Conservation (phyloP, 2,888 invertebrate species). For the Drosophila testacea region DNA sequence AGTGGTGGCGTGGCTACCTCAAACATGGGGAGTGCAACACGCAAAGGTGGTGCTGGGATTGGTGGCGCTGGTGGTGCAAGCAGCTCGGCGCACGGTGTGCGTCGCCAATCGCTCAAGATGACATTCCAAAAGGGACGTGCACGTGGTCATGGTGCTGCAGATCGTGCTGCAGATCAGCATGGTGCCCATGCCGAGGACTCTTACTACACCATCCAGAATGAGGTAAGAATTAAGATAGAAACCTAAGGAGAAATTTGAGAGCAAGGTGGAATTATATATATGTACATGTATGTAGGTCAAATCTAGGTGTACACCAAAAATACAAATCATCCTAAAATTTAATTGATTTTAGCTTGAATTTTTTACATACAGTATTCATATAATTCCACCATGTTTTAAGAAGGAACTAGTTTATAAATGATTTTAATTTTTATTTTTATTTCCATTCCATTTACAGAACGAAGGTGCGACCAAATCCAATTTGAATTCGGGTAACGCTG, state of each 20-base stretch:
- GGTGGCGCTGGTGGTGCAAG: conserved; percentile 1
- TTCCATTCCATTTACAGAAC: conserved; percentile 84
- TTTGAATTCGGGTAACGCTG: conserved; percentile 57
- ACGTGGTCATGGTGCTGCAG: conserved; percentile 85
- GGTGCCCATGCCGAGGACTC: conserved; percentile 83
- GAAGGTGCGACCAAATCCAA: conserved; percentile 85
- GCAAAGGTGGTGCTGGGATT: conserved; percentile 55
- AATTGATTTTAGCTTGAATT: too few species aligned
- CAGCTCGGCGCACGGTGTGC: conserved; percentile 66
- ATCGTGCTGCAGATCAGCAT: conserved; percentile 81
- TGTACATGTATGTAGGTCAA: neutral
- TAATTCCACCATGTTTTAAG: too few species aligned
- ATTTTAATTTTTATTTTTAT: neutral
- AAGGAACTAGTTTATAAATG: too few species aligned
- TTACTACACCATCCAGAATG: conserved; percentile 91
- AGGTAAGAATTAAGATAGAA: conserved; percentile 85
- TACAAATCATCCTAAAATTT: conserved; percentile 10
- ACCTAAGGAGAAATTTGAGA: too few species aligned
- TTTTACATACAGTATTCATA: too few species aligned
- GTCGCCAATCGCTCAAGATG: conserved; percentile 90
- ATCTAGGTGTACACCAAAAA: neutral
- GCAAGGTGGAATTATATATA: too few species aligned
- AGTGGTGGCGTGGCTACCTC: conserved; percentile 8
- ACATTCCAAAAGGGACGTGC: conserved; percentile 90
- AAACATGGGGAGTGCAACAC: conserved; percentile 50